Evolutionary conservation across 2,888 invertebrate species (phyloP), one percentile per base, ranked within the genome.

Genomic region (Idaea aversata): DNA sequence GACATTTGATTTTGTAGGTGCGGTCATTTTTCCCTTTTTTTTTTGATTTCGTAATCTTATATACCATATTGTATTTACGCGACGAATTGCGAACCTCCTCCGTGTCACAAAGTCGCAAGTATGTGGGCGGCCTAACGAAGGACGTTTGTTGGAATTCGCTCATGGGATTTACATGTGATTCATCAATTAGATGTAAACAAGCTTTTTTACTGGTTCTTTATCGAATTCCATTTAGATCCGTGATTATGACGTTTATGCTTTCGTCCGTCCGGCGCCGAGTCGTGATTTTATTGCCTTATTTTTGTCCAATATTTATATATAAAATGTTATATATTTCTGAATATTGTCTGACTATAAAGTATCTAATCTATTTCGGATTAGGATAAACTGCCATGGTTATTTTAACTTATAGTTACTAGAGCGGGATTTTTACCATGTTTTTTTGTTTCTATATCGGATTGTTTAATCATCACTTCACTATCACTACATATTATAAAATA

Each of bases 131-230:
- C 89, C 88, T 90, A 68, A 79, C 65, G 73, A 82, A 80, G 79
- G 80, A 78, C 83, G 81, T 71, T 70, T 76, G 67, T 71, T 76
- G 83, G 86, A 84, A 87, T 86, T 76, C 75, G 77, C 66, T 77
- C 77, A 75, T 80, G 88, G 89, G 86, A 84, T 82, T 85, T 85
- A 85, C 86, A 78, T 68, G 80, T 90, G 90, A 90, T 86, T 91
- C 90, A 88, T 87, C 84, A 78, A 73, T 70, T 79, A 74, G 80
- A 85, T 84, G 86, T 88, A 88, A 89, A 89, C 87, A 90, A 86
- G 84, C 77, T 76, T 79, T 85, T 87, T 86, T 84, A 74, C 76
- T 75, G 76, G 75, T 76, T 77, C 60, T 57, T 64, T 60, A 70
- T 34, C 47, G 64, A 66, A 74, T 66, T 68, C 63, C 58, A 66